These are phyloP conservation scores for Drosophila niveifrons DNA, from an alignment of 2,888 invertebrate genomes.

Conservation along the genomic window DNA sequence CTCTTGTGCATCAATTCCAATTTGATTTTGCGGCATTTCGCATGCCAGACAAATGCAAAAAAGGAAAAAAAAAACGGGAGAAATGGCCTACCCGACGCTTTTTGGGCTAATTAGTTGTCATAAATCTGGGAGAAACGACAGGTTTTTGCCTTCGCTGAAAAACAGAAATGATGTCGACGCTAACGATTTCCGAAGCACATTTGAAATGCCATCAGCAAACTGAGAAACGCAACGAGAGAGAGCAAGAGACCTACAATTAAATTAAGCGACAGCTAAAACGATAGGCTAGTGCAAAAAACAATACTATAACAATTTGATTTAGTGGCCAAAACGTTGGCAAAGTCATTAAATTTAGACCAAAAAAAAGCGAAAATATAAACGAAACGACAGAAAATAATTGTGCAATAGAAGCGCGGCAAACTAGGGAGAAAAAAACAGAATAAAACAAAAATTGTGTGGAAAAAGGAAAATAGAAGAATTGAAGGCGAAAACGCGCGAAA, in stretches of 20 bases:
- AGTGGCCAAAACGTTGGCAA: conserved; percentile 57
- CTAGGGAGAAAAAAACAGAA: conserved; percentile 19
- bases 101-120: conserved; percentile 47
- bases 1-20: conserved; percentile 33
- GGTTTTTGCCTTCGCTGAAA: conserved; percentile 15
- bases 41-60: not conserved
- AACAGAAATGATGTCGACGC: not conserved
- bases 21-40: conserved; percentile 42
- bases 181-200: conserved; percentile 54
- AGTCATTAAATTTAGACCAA: conserved; percentile 72
- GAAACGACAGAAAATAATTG: conserved; percentile 57
- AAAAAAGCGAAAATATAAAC: conserved; percentile 34
- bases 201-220: conserved; percentile 36
- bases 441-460: conserved; percentile 32
- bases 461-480: conserved; percentile 49
- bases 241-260: conserved; percentile 55
- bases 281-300: conserved; percentile 21
- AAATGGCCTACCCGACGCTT: conserved; percentile 1
- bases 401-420: conserved; percentile 40
- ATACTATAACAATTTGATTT: conserved; percentile 70
- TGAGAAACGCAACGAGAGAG: too few species aligned
- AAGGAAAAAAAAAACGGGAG: not conserved
- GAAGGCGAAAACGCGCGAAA: conserved; percentile 76
- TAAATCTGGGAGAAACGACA: conserved; percentile 35
- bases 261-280: conserved; percentile 56